Base-by-base conservation (phyloP, 1,140 invertebrate species). In the Mercenaria mercenaria region DNA sequence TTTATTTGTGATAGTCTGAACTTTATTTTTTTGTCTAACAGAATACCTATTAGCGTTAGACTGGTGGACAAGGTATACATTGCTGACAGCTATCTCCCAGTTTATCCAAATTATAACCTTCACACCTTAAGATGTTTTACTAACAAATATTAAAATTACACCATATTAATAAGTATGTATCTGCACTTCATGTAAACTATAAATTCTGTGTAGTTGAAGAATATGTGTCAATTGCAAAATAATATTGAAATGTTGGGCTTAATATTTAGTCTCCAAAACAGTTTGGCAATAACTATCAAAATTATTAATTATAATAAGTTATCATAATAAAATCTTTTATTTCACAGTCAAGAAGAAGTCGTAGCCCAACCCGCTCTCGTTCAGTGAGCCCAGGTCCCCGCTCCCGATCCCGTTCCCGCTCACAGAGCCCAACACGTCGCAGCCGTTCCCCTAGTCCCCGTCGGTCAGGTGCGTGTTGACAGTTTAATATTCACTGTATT, bases 381-480 rank as follows among this genome's bases (percentile, higher is more conserved):
- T 91, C 91, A n/a, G 64, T 90, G 13, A 93, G 92, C 85, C 92
- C 92, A 43, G 88, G 91, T 29, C 47, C 88, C 34, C 88, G 92
- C 32, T 50, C 90, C 15, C 83, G 92, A 47, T 93, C 92, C 52
- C 79, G 93, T 26, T 90, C 92, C 37, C 91, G 93, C n/a, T 92
- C 94, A 39, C 29, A 92, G 81, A 95, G 94, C 89, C 94, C 94
- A 61, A 61, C 92, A 37, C 92, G 94, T 86, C 91, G 94, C 56
- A 93, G 93, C 88, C 91, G 93, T 34, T 94, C 93, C 23, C 92
- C 93, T 61, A 94, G 93, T 79, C 93, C 94, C 82, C 83, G 93
- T 29, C 88, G 93, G 52, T 89, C 90, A 59, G 86, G 86, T 88
- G 47, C 20, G 86, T 80, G 64, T 39, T 52, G 4, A 74, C 29